Base-by-base conservation (phyloP, 23 tunicate genomes). In the Ciona savignyi region DNA sequence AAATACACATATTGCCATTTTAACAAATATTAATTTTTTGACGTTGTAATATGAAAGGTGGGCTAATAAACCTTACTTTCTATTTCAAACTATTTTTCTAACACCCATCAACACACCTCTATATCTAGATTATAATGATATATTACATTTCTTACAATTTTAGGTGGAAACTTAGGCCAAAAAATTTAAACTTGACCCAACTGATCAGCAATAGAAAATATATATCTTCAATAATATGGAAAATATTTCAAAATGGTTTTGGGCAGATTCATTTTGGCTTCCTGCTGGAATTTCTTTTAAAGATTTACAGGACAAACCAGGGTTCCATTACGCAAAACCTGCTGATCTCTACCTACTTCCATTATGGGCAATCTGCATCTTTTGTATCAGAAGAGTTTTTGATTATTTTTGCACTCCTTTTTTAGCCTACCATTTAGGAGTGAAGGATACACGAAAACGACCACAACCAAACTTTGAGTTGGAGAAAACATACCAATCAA, bases 281-380 rank as follows among this genome's bases (percentile, higher is more conserved):
- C 97, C 97, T 0, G 66, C 56, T 23, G 97, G 97, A 62, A 75
- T 91, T 20, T 91, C 91, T 6, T 91, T 85, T 66, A 80, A 72
- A 80, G 97, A 91, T 66, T 72, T 91, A 26, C 73, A 80, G 66
- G 86, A 84, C 63, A 80, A 76, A 62, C 82, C 82, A 21, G 86
- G 86, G 1, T 85, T 79, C 61, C 76, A 74, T 30, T 84, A 80
- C 70, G 84, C 99, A 25, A 90, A 88, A 76, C 79, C 96, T 25
- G 77, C 81, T 19, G 92, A 95, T 80, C 64, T 95, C 15, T 69
- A 63, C 25, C 56, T 73, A 35, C 75, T 95, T 74, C 93, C 94
- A 30, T 70, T 95, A 3, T 76, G 77, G 68, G 99, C 96, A 32
- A 21, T 95, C 27, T 67, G 51, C 26, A 78, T 95, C 4, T 66